Evolutionary conservation across 2,888 invertebrate species (phyloP), one percentile per base, ranked within the genome.

Genomic region (Orthosia incerta): DNA sequence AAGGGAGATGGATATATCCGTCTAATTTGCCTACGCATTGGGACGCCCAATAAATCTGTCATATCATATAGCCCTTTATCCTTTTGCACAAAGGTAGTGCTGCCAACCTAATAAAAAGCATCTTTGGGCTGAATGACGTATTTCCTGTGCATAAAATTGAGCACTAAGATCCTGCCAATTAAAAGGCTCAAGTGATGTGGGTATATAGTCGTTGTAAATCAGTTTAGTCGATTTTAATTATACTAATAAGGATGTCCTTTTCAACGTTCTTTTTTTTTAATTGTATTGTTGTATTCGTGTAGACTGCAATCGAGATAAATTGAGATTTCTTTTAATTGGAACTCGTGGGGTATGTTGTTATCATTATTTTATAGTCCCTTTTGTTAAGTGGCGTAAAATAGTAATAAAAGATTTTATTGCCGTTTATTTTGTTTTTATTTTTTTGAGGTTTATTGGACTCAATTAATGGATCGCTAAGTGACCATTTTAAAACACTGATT

Each of bases 1-100:
- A 85, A 89, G 53, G 71, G 83, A 93, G 95, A 96, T 95, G 95
- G 95, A 95, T 93, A 95, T 95, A 95, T 96, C 96, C 96, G 92
- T 91, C 95, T 96, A 96, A 96, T 96, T 96, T 95, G 94, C 92
- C 93, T 95, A 91, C 89, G 85, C 89, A 88, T 90, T 88, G 87
- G 86, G 76, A 87, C 87, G 85, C 86, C 90, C 93, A 95, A 95
- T 95, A 94, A 95, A 94, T 94, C 94, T 94, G 95, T 95, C 95
- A 96, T 95, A 95, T 95, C 93, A 92, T 93, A 93, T 93, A 86
- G 92, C 93, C 88, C 89, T 89, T 94, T 92, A 87, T 88, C 89
- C 90, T 78, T 79, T 79, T 39, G 39, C 39, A 39, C 39, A 39
- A 39, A 39, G 39, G 39, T 39, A 39, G 87, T 93, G 92, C 92